Percentiles rank a stretch among this genome's conserved stretches.
Conservation (phyloP, 2,888 invertebrate genomes). For the Entomobrya multifasciata region DNA sequence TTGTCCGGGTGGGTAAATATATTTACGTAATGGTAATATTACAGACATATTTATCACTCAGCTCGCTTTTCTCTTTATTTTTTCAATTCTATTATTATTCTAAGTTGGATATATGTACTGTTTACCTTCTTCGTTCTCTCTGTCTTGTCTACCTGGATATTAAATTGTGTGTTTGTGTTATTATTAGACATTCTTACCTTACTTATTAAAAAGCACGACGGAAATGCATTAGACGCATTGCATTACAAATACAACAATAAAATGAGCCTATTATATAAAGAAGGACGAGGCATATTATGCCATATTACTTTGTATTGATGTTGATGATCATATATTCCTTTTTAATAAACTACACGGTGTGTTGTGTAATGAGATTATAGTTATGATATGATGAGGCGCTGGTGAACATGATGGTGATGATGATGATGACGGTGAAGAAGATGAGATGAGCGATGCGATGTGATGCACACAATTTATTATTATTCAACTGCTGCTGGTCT, state of each 20-base stretch:
- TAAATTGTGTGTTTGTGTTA: conserved; percentile 54
- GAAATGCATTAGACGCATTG: conserved; percentile 48
- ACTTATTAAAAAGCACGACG: conserved; percentile 45
- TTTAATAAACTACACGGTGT: conserved; percentile 32
- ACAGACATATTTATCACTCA: conserved; percentile 74
- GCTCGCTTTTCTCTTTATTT: conserved; percentile 45
- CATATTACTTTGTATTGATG: conserved; percentile 13
- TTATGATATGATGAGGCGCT: conserved; percentile 65
- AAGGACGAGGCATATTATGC: conserved; percentile 9
- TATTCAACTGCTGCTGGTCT: background rate
- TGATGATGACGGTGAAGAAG: background rate
- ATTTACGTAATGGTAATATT: conserved; percentile 73
- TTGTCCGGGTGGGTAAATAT: conserved; percentile 73
- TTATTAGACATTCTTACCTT: conserved; percentile 40
- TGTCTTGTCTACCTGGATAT: conserved; percentile 39
- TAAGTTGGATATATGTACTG: background rate
- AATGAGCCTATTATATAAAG: conserved; percentile 9
- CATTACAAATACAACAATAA: conserved; percentile 39
- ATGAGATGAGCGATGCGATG: conserved; percentile 63
- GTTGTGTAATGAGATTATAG: conserved; percentile 71
- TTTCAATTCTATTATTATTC: conserved; percentile 51
- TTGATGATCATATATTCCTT: conserved; percentile 5
- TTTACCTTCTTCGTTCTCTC: background rate
- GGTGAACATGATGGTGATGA: conserved; percentile 37
- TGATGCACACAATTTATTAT: conserved; percentile 29